Evolutionary conservation across 2,113 vertebrate species (phyloP), one percentile per base, ranked within the genome.

Genomic region (Mus spicilegus): DNA sequence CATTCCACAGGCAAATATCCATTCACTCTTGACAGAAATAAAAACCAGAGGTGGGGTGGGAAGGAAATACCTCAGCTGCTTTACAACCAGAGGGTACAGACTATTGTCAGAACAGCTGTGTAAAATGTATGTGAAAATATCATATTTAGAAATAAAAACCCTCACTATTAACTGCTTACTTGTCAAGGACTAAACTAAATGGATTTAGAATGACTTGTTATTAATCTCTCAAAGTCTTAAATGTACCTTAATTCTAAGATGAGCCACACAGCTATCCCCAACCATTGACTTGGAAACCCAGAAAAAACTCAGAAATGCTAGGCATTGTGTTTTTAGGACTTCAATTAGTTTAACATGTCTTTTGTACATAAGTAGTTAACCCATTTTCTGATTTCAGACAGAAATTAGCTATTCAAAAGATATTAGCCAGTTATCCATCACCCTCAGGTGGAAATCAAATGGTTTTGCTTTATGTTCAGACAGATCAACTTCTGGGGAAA

Each of bases 381-480:
- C 10, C 30, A 36, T 80, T 89, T 91, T 88, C 36, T 96, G 4
- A 89, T 95, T 87, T 94, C 36, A 54, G 87, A 70, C 70, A 51
- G 51, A 76, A 92, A 65, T 75, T 49, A 93, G n/a, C 11, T 56
- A 20, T 17, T 75, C 84, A 73, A 16, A 69, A 61, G 36, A 69
- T 92, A 78, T 61, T 91, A 77, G 54, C 13, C 49, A 39, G 13
- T 93, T 80, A 78, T 65, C 5, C 20, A 56, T 75, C 36, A 26
- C 42, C 20, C 30, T n/a, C 5, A 1, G 76, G 17, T 42, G 13
- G 54, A 95, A 95, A 84, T 8, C 49, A 63, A 46, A 70, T 56
- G 10, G 2, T 49, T 69, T 87, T 84, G 36, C 89, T 20, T 22
- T 30, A 11, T 78, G 73, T 17, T 69, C 54, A 80, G 46, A 94